These are phyloP conservation scores for Tenthredo amoena DNA, from an alignment of 2,888 invertebrate genomes.

Conservation along the genomic window DNA sequence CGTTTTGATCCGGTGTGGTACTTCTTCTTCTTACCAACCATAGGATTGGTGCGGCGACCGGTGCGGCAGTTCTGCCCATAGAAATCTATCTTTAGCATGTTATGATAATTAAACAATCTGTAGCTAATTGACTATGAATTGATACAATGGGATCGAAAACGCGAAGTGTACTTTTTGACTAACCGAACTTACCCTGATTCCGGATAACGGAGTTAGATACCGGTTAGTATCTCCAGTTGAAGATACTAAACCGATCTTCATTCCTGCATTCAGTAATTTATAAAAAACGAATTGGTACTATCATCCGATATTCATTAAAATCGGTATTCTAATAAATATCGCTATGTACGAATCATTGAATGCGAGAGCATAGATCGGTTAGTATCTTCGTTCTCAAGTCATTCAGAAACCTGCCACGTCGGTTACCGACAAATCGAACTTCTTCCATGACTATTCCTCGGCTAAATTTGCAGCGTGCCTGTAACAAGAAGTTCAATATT, in stretches of 20 bases:
- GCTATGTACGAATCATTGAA: neutral
- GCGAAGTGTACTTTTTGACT: neutral
- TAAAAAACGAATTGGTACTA: neutral
- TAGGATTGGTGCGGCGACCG: neutral
- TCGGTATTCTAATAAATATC: neutral
- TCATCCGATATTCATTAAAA: neutral
- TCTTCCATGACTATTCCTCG: neutral
- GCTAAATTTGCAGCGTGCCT: neutral
- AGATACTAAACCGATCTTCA: neutral
- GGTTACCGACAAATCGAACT: neutral
- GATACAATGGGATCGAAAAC: neutral
- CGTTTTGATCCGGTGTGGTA: conserved; percentile 2
- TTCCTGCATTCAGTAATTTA: neutral
- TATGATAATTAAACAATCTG: neutral
- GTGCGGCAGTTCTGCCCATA: neutral
- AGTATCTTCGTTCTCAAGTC: neutral
- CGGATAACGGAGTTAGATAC: neutral
- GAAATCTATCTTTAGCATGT: neutral
- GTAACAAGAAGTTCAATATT: neutral
- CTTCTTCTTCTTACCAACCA: conserved; percentile 19
- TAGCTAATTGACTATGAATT: neutral
- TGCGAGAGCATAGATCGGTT: neutral
- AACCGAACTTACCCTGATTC: neutral
- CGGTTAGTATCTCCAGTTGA: neutral
- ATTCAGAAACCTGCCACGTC: neutral